A percentile compares a stretch with the other conserved stretches of the same genome.
These are phyloP conservation scores for Melinaea menophilus DNA, from an alignment of 2,888 invertebrate genomes.

Conservation along the genomic window DNA sequence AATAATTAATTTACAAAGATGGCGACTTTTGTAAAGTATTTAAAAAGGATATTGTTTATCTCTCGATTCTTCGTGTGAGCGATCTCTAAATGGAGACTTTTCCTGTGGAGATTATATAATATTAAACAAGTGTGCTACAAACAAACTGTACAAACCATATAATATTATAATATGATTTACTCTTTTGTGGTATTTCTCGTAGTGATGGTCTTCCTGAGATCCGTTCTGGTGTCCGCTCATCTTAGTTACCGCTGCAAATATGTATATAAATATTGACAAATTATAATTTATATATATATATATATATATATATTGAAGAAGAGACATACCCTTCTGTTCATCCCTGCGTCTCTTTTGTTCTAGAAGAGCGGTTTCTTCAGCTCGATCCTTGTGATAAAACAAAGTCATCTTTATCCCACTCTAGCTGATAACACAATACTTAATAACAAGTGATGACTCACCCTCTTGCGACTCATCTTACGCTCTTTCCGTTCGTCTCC, in stretches of 20 bases:
- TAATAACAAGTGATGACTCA: slow-evolving; percentile 52
- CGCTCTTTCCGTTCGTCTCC: slow-evolving; percentile 84
- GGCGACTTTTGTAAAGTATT: slow-evolving; percentile 13
- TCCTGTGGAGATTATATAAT: slow-evolving; percentile 78
- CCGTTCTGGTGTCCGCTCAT: slow-evolving; percentile 86
- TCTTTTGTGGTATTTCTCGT: slow-evolving; percentile 87
- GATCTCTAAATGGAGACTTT: slow-evolving; percentile 87
- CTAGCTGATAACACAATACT: not conserved
- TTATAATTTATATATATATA: not conserved
- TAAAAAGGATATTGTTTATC: slow-evolving; percentile 92
- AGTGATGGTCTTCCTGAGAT: slow-evolving; percentile 82
- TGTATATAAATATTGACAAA: not conserved
- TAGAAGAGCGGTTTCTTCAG: slow-evolving; percentile 81
- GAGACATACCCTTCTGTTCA: slow-evolving; percentile 83
- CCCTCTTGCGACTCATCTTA: slow-evolving; percentile 88
- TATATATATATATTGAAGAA: slow-evolving; percentile 1
- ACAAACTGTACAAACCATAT: not conserved
- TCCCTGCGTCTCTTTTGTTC: slow-evolving; percentile 90
- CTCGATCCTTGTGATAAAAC: slow-evolving; percentile 79
- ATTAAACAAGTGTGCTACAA: not conserved
- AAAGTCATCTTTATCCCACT: slow-evolving; percentile 9
- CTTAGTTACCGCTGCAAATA: slow-evolving; percentile 73
- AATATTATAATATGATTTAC: slow-evolving; percentile 63
- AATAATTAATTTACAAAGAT: too few species aligned
- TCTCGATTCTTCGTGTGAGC: slow-evolving; percentile 86